A percentile compares a stretch with the other conserved stretches of the same genome.
These are phyloP conservation scores for Eumaeus atala DNA, from an alignment of 1,140 invertebrate genomes.

Conservation along the genomic window DNA sequence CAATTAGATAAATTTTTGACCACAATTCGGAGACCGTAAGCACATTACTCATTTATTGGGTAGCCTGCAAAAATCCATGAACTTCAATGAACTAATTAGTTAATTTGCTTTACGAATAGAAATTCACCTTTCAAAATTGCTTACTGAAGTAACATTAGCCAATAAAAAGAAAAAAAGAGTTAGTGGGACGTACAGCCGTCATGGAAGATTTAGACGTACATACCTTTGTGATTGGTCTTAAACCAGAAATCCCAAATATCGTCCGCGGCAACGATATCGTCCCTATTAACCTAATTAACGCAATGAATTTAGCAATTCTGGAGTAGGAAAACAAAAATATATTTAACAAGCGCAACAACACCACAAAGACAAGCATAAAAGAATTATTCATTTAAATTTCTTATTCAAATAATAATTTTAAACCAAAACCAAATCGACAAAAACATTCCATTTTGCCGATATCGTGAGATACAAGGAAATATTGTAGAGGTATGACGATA, in stretches of 20 bases:
- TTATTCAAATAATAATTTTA: background rate
- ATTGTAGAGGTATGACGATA: constrained; percentile 13
- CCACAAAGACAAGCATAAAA: background rate
- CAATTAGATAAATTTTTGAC: constrained; percentile 24
- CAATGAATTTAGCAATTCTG: constrained; percentile 19
- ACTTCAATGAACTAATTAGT: constrained; percentile 15
- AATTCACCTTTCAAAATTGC: constrained; percentile 21
- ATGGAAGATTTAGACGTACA: constrained; percentile 22
- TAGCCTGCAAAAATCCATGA: constrained; percentile 22
- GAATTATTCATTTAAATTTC: background rate
- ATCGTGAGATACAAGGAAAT: constrained; percentile 17
- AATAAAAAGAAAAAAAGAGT: constrained; percentile 13
- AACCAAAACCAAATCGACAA: background rate
- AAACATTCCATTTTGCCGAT: constrained; percentile 6
- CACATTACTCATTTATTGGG: constrained; percentile 24
- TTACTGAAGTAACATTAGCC: constrained; percentile 23
- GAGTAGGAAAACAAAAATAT: constrained; percentile 17
- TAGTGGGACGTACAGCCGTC: constrained; percentile 11
- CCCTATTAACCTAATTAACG: constrained; percentile 14
- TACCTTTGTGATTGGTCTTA: constrained; percentile 18
- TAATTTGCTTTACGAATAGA: constrained; percentile 19
- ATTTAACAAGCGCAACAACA: constrained; percentile 6
- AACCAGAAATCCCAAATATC: constrained; percentile 17
- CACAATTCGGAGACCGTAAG: constrained; percentile 25
- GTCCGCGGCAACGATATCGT: constrained; percentile 17